Evolutionary conservation across 2,113 vertebrate species (phyloP).

Genomic region (Drymodes brunneopygia): DNA sequence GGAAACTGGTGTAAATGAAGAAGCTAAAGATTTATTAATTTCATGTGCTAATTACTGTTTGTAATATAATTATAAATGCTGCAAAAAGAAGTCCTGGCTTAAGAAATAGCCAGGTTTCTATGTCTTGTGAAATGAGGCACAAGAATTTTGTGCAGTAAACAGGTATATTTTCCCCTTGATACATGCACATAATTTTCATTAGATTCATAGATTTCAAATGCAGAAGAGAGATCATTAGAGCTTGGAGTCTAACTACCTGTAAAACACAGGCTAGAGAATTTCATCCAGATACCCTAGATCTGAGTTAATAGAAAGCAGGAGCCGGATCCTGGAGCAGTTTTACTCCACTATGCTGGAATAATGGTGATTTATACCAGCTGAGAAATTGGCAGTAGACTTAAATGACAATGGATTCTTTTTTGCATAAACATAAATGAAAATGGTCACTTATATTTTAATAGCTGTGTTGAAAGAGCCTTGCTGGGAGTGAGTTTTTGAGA

Average conservation of each 20-base stretch:
- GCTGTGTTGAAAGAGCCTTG: neutral
- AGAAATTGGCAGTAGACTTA: neutral
- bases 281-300: neutral
- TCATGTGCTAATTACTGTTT: constrained; percentile 38
- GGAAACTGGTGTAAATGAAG: constrained; percentile 27
- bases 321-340: neutral
- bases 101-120: neutral
- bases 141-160: constrained; percentile 11
- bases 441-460: neutral
- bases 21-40: constrained; percentile 59
- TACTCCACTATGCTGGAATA: neutral
- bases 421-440: constrained; percentile 6
- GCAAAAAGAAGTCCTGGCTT: constrained; percentile 30
- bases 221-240: constrained; percentile 1
- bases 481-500: neutral
- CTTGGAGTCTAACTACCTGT: neutral
- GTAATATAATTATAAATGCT: constrained; percentile 39
- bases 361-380: neutral
- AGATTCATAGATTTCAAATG: constrained; percentile 5
- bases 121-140: constrained; percentile 1
- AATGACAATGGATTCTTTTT: constrained; percentile 25
- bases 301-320: neutral
- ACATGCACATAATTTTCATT: neutral
- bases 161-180: neutral
- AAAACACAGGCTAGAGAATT: neutral